Conservation (phyloP, 1,140 invertebrate genomes). For the Drosophila trapezifrons region DNA sequence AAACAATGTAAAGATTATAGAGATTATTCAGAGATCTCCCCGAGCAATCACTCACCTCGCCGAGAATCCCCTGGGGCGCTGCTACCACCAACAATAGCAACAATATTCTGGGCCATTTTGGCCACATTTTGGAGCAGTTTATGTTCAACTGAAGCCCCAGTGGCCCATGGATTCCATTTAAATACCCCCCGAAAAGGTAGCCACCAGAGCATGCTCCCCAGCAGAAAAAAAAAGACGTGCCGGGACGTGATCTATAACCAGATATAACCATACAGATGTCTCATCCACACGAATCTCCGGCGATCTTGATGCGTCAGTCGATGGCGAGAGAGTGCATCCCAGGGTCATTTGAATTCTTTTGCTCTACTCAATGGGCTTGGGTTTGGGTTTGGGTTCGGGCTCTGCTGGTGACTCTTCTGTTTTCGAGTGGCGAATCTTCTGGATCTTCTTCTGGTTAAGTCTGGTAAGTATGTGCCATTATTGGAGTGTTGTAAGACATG, state of each 20-base stretch:
- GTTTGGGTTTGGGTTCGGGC: not conserved
- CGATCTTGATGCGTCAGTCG: slow-evolving; percentile 62
- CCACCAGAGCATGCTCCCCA: slow-evolving; percentile 4
- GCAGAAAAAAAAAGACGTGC: slow-evolving; percentile 24
- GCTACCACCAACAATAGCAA: slow-evolving; percentile 37
- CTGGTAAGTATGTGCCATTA: not conserved
- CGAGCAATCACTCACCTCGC: slow-evolving; percentile 25
- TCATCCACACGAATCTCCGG: slow-evolving; percentile 58
- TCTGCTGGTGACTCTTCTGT: not conserved
- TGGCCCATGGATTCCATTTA: slow-evolving; percentile 56
- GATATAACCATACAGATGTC: slow-evolving; percentile 57
- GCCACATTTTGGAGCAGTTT: slow-evolving; percentile 48
- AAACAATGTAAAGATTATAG: no score
- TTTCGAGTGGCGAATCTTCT: not conserved
- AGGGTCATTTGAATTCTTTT: slow-evolving; percentile 44
- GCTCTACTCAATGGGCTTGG: slow-evolving; percentile 29
- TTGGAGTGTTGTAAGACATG: slow-evolving; percentile 6
- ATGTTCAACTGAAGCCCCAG: slow-evolving; percentile 61
- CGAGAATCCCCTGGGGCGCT: slow-evolving; percentile 18
- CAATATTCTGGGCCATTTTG: slow-evolving; percentile 51
- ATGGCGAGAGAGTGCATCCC: slow-evolving; percentile 5
- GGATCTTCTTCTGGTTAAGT: not conserved
- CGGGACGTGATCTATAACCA: slow-evolving; percentile 67
- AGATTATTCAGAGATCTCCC: not conserved
- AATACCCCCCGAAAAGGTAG: slow-evolving; percentile 41